Evolutionary conservation across 2,113 vertebrate genomes (phyloP).

Genomic region (Plectropomus leopardus): DNA sequence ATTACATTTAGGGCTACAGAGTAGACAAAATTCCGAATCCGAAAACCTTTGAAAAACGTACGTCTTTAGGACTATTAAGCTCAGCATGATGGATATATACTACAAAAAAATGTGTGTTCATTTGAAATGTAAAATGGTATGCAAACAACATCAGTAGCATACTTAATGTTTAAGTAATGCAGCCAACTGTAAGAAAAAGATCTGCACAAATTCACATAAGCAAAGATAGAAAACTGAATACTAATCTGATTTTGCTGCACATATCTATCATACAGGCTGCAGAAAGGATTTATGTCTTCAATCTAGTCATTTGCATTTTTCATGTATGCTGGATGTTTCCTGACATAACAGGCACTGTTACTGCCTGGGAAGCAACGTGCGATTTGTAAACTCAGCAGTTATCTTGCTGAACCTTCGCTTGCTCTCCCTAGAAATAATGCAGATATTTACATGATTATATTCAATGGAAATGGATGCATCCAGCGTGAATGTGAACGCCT

Average conservation of each 20-base stretch:
- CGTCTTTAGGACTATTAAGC: background rate
- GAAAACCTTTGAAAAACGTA: background rate
- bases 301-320: background rate
- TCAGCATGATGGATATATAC: background rate
- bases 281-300: background rate
- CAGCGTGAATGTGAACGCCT: background rate
- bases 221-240: background rate
- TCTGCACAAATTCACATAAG: background rate
- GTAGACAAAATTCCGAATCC: background rate
- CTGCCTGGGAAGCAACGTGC: background rate
- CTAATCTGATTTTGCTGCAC: background rate
- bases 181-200: background rate
- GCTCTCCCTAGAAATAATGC: background rate
- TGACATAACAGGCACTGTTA: background rate
- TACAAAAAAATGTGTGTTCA: background rate
- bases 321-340: background rate
- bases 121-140: background rate
- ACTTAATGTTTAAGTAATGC: background rate
- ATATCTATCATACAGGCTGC: conserved; percentile 1
- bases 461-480: background rate
- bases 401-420: background rate
- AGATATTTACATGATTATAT: background rate
- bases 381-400: background rate
- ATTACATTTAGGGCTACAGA: background rate
- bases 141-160: background rate